A percentile compares a stretch with the other conserved stretches of the same genome.
phyloP scores from a whole-genome alignment of 2,888 invertebrate genomes.

The Metalampra italica region DNA sequence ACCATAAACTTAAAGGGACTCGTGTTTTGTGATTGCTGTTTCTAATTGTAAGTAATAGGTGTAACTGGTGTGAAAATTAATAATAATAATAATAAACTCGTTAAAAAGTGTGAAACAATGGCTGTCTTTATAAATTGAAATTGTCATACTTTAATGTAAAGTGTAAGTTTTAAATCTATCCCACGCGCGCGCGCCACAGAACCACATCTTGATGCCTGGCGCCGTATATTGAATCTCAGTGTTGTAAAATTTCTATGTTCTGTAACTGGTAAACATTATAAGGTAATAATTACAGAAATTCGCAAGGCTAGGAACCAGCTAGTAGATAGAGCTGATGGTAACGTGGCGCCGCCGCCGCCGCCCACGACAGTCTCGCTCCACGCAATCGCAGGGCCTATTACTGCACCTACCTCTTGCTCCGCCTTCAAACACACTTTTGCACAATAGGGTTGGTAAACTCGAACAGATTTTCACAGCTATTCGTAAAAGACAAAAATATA shows the following conservation, averaged over 20 bases:
- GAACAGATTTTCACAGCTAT: no score
- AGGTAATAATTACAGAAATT: constrained; percentile 8
- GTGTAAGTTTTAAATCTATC: no score
- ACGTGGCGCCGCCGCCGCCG: constrained; percentile 39
- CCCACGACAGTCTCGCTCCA: constrained; percentile 38
- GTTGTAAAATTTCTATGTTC: no score
- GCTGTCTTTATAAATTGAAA: no score
- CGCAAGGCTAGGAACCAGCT: constrained; percentile 7
- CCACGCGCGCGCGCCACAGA: no score
- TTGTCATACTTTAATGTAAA: no score
- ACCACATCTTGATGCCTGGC: no score
- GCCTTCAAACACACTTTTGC: not conserved
- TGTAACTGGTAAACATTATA: constrained; percentile 2
- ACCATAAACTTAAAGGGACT: no score
- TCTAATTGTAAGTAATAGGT: constrained; percentile 5
- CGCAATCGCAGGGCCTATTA: constrained; percentile 37
- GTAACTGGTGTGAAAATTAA: not conserved
- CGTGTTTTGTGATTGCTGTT: constrained; percentile 11
- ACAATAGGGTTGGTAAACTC: not conserved
- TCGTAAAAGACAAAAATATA: no score
- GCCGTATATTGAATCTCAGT: no score
- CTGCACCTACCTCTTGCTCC: constrained; percentile 34
- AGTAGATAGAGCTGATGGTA: constrained; percentile 25
- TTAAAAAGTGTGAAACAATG: no score
- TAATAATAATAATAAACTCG: no score